These are phyloP conservation scores for Nasua narica DNA, from an alignment of 2,797 vertebrate genomes.

Conservation along the genomic window DNA sequence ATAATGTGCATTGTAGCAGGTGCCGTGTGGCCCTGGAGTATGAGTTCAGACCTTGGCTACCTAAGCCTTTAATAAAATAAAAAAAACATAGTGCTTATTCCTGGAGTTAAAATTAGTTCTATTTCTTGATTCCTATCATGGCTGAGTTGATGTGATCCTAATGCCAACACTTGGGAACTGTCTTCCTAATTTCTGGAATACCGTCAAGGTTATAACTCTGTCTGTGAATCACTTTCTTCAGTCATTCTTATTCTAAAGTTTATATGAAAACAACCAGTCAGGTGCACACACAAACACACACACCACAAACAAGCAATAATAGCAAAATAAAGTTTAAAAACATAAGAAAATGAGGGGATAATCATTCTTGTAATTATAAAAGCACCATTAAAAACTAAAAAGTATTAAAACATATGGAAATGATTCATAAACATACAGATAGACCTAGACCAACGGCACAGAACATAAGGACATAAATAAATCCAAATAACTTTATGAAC, in stretches of 20 bases:
- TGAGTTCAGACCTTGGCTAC: background rate
- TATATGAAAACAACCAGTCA: background rate
- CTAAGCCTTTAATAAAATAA: background rate
- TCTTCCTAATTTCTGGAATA: background rate
- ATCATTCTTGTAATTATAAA: background rate
- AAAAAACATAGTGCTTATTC: background rate
- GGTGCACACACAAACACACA: background rate
- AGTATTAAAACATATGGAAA: background rate
- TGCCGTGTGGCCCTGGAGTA: background rate
- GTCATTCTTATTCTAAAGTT: background rate
- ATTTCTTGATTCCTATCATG: background rate
- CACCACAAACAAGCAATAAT: background rate
- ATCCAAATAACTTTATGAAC: background rate
- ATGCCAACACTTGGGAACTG: background rate
- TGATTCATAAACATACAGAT: background rate
- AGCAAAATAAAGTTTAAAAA: background rate
- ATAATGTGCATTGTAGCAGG: accelerated
- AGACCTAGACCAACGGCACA: background rate
- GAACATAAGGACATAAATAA: background rate
- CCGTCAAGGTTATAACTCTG: background rate
- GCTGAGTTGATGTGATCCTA: background rate
- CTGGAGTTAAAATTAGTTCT: background rate
- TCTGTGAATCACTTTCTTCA: background rate
- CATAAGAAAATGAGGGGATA: background rate
- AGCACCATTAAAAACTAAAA: background rate